Evolutionary conservation across 2,888 invertebrate genomes (phyloP), one percentile per base, ranked within the genome.

Genomic region (Folsomia candida): DNA sequence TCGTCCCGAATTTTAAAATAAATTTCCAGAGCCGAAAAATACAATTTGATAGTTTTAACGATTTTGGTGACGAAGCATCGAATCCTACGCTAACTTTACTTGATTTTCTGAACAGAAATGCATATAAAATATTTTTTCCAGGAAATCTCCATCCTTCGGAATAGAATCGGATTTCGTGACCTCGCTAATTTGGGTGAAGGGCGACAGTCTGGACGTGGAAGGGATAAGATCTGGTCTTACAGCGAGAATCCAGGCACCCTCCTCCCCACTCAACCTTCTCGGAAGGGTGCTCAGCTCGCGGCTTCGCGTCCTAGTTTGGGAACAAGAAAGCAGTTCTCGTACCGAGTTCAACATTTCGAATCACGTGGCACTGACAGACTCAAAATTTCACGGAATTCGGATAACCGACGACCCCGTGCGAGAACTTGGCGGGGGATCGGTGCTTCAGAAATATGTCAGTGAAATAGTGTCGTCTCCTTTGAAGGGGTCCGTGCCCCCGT

Each of bases 101-200:
- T n/a, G n/a, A n/a, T n/a, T n/a, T n/a, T n/a, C n/a, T n/a, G n/a
- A n/a, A n/a, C n/a, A n/a, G n/a, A n/a, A n/a, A n/a, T n/a, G n/a
- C n/a, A n/a, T n/a, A n/a, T n/a, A n/a, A 47, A 47, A 47, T 47
- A 54, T n/a, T 54, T 54, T 6, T 54, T 54, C 6, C 6, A 54
- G 54, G 14, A 37, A 37, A 14, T 37, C 54, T 54, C 22, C 54
- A 6, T 20, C 6, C 6, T 14, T n/a, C 22, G 14, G 37, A 4
- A 37, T 37, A 37, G 37, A 37, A 37, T 54, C 54, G 4, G 54
- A 54, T 22, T 2, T 51, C 9, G 3, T 64, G 2, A 64, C 51
- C 2, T 64, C 47, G 3, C n/a, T 64, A 64, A 37, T 64, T 9
- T 47, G 63, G 51, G 63, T 64, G 4, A 64, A 64, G 37, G 51